Evolutionary conservation across 2,113 vertebrate genomes (phyloP).

Genomic region (Sciurus niger): DNA sequence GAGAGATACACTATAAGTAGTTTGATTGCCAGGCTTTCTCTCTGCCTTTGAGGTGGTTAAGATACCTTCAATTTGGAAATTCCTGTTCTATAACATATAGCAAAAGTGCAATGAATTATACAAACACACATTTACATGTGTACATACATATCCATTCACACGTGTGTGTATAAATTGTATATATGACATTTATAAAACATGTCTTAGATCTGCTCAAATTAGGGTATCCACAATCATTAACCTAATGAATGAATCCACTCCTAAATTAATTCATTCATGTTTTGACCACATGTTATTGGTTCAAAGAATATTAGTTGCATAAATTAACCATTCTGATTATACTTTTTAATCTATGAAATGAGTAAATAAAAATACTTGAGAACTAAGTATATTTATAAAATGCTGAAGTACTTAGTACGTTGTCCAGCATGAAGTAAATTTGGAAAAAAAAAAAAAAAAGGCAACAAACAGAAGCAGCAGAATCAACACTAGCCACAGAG

Average conservation of each 20-base stretch:
- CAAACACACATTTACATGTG: fast-evolving
- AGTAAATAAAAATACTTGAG: neutral
- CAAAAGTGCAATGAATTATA: neutral
- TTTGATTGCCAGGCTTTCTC: neutral
- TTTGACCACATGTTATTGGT: neutral
- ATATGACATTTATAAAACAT: neutral
- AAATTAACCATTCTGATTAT: neutral
- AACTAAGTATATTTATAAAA: neutral
- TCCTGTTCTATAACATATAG: neutral
- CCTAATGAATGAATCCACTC: neutral
- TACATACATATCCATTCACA: neutral
- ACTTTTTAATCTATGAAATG: neutral
- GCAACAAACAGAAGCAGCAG: neutral
- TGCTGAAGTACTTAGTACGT: neutral
- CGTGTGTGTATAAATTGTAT: neutral
- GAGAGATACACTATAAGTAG: neutral
- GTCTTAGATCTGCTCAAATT: neutral
- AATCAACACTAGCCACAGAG: fast-evolving
- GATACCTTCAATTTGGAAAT: neutral
- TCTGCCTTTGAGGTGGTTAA: neutral
- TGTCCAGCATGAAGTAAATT: neutral
- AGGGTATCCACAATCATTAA: neutral
- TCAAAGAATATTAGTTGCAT: neutral
- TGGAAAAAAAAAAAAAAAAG: neutral
- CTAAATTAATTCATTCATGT: neutral